These are phyloP conservation scores for Drosophila nigricruria DNA, from an alignment of 2,888 invertebrate species.

Conservation along the genomic window DNA sequence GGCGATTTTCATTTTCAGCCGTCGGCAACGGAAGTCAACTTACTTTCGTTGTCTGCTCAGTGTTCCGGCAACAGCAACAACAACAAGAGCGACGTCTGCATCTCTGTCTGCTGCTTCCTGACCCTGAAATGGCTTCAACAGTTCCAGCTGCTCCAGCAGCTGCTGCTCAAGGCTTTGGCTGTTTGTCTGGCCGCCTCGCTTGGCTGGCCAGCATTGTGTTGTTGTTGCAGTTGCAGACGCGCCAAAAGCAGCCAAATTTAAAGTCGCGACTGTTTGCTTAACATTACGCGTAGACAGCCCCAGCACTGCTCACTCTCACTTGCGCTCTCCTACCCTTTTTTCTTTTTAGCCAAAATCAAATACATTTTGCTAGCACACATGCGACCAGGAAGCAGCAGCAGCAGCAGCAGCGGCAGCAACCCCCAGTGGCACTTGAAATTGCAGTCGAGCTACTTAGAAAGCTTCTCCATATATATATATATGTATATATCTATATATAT, in stretches of 20 bases:
- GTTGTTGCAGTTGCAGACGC: slow-evolving; percentile 15
- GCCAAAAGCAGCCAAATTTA: slow-evolving; percentile 48
- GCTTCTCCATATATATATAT: slow-evolving; percentile 6
- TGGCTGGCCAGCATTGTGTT: slow-evolving; percentile 66
- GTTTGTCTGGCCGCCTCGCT: slow-evolving; percentile 59
- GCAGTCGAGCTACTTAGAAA: slow-evolving; percentile 73
- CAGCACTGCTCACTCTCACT: too few species aligned
- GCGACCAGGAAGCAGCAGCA: slow-evolving; percentile 34
- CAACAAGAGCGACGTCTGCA: slow-evolving; percentile 18
- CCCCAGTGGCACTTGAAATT: slow-evolving; percentile 62
- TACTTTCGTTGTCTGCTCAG: slow-evolving; percentile 65
- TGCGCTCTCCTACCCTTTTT: background rate
- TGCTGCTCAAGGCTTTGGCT: slow-evolving; percentile 11
- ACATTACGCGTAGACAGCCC: slow-evolving; percentile 59
- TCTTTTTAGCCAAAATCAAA: slow-evolving; percentile 50
- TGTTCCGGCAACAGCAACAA: slow-evolving; percentile 1
- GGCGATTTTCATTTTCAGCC: slow-evolving; percentile 72
- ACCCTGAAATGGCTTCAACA: slow-evolving; percentile 58
- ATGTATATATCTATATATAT: background rate
- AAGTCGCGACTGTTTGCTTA: slow-evolving; percentile 71
- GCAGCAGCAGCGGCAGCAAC: slow-evolving; percentile 39
- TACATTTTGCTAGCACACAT: slow-evolving; percentile 43
- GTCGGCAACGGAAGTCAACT: slow-evolving; percentile 69
- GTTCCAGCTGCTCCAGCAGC: slow-evolving; percentile 13
- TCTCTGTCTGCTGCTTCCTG: slow-evolving; percentile 61